Base-by-base conservation (phyloP, 2,888 invertebrate species). In the Seladonia tumulorum region DNA sequence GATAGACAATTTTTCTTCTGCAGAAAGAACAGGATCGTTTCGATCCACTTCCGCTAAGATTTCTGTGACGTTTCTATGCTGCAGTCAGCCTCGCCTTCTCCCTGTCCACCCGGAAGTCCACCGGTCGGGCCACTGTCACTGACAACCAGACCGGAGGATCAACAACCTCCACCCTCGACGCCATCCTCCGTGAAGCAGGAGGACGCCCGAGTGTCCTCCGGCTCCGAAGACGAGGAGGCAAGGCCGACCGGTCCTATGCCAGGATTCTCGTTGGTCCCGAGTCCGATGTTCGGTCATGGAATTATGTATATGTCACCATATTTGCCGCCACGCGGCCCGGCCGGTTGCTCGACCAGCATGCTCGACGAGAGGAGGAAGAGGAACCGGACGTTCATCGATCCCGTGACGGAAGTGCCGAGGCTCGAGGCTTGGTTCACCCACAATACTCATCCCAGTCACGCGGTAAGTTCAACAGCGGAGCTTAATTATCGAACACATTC, bases 351-450 rank as follows among this genome's bases (percentile, higher is more conserved):
- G 47, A 93, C 95, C 60, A 97, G 97, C 92, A 94, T 94, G 93
- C 95, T 97, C 88, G 98, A 98, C 92, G 98, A 99, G 94, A 96
- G 98, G 60, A 97, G 99, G 89, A 99, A 99, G 95, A 97, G 99
- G 70, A 99, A 99, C 95, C 97, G 99, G 90, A 99, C 99, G 68
- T 99, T 99, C 96, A 99, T 99, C 93, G 99, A 99, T 95, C 99
- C 99, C 0, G 98, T 99, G 39, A 99, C 99, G 25, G 99, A 99
- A 96, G 99, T 99, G 81, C 98, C 98, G 35, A 97, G 98, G 87
- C 96, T 98, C 88, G 98, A 98, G 94, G 98, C 98, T 94, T 99
- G 99, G 99, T 99, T 99, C 95, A 97, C 98, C 49, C 97, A 99
- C 95, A 99, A 99, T 95, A 99, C 99, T 57, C 99, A 99, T 96